phyloP scores from a whole-genome alignment of 2,797 vertebrate genomes.

The Danio tinwini region DNA sequence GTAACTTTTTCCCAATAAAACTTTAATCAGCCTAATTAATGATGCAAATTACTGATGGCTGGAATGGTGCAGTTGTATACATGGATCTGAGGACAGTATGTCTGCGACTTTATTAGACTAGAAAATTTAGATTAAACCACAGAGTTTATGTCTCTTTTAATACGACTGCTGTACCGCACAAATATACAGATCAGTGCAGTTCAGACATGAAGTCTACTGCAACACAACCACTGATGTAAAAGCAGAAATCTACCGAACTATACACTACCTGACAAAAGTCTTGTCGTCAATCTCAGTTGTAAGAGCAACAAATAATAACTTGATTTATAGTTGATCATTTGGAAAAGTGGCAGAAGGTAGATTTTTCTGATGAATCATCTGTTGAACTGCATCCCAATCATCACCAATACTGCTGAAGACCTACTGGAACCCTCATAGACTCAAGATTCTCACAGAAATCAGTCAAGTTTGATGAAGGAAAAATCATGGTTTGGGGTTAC shows the following conservation, averaged over 20 bases:
- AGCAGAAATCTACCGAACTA: constrained; percentile 13
- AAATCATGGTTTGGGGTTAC: too few relatives aligned
- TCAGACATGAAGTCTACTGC: not conserved
- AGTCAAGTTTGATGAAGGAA: too few relatives aligned
- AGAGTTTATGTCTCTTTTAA: not conserved
- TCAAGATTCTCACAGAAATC: too few relatives aligned
- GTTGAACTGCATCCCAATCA: too few relatives aligned
- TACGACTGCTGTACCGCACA: not conserved
- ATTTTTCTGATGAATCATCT: too few relatives aligned
- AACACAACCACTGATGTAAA: not conserved
- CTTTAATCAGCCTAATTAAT: not conserved
- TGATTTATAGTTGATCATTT: too few relatives aligned
- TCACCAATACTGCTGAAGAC: too few relatives aligned
- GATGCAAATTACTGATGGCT: not conserved
- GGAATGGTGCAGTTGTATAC: constrained; percentile 7
- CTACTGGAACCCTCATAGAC: too few relatives aligned
- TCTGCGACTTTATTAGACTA: not conserved
- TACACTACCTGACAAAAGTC: too few relatives aligned
- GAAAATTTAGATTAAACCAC: not conserved
- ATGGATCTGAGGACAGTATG: not conserved
- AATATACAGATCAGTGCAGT: not conserved
- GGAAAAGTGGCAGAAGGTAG: too few relatives aligned
- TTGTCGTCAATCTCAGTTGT: too few relatives aligned
- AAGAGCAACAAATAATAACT: too few relatives aligned
- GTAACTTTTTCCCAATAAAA: not conserved